Base-by-base conservation (phyloP, 2,888 invertebrate genomes). In the Timandra comae region DNA sequence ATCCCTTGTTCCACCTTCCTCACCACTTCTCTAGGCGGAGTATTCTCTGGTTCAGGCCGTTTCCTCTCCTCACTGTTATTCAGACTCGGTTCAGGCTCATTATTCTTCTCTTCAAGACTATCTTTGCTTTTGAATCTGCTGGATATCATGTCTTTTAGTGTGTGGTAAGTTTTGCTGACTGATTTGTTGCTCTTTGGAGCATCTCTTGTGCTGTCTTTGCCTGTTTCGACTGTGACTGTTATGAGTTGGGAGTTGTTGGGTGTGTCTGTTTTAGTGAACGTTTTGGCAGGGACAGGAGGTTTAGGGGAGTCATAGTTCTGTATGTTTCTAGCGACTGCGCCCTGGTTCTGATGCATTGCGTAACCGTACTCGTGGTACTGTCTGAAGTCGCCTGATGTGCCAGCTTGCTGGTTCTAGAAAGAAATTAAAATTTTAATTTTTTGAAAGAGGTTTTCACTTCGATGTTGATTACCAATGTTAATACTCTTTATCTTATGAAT, bases 71-170 rank as follows among this genome's bases (percentile, higher is more conserved):
- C 91, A 31, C 88, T 85, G 45, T 91, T 91, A 61, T 91, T 91
- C 30, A 91, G 67, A 50, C 87, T 76, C 1, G 75, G 59, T 49
- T 86, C 84, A 25, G 79, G 81, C 23, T 89, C 89, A 33, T 73
- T 76, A 23, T 62, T 68, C 38, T 78, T 86, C 12, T 88, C 89
- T 33, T 89, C 89, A 56, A 74, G 85, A 26, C 73, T 89, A 12
- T 86, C 86, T 63, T 88, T 89, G 51, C 87, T 90, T 55, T 91
- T 91, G 67, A 94, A 93, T 56, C 91, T 89, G 66, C 91, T 93
- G 11, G 93, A 93, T 61, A 94, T 93, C 87, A 94, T 92, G 57
- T 93, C 93, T 82, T 93, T 93, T 41, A 94, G 88, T 3, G 93
- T 93, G 65, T 94, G 91, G 61, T 93, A 93, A 0, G 93, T 93